These are phyloP conservation scores for Aethina tumida DNA, from an alignment of 1,140 invertebrate species.

Conservation along the genomic window DNA sequence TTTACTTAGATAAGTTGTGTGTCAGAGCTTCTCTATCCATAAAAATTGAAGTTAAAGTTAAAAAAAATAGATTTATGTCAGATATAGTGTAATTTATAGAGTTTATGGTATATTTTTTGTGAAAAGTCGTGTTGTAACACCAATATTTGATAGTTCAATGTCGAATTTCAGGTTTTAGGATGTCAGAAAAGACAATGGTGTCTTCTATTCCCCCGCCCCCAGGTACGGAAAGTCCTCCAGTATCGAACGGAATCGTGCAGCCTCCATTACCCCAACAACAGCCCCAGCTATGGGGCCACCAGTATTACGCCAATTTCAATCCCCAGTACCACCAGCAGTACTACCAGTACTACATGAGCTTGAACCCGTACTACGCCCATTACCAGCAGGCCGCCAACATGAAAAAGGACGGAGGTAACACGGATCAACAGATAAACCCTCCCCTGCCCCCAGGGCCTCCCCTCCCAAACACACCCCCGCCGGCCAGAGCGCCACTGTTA, in stretches of 20 bases:
- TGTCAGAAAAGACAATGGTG: slow-evolving; percentile 16
- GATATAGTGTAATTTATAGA: too few relatives aligned
- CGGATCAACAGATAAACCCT: slow-evolving; percentile 15
- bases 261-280: slow-evolving; percentile 1
- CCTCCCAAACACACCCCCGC: slow-evolving; percentile 3
- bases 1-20: too few relatives aligned
- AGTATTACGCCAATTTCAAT: slow-evolving; percentile 8
- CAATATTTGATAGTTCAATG: not conserved
- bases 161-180: slow-evolving; percentile 12
- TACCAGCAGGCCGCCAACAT: not conserved
- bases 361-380: slow-evolving; percentile 1
- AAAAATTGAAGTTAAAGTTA: too few relatives aligned
- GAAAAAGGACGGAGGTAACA: slow-evolving; percentile 12
- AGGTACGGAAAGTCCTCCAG: slow-evolving; percentile 3
- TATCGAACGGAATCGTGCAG: slow-evolving; percentile 1
- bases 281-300: slow-evolving; percentile 9
- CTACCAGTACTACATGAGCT: slow-evolving; percentile 4
- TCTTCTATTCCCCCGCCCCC: slow-evolving; percentile 15
- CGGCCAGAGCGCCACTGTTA: slow-evolving; percentile 14
- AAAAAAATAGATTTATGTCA: too few relatives aligned
- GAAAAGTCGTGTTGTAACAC: not conserved
- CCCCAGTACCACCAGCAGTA: slow-evolving; percentile 7
- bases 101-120: too few relatives aligned
- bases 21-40: too few relatives aligned
- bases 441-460: slow-evolving; percentile 20